Evolutionary conservation across 2,888 invertebrate species (phyloP).

Genomic region (Mayetiola destructor): DNA sequence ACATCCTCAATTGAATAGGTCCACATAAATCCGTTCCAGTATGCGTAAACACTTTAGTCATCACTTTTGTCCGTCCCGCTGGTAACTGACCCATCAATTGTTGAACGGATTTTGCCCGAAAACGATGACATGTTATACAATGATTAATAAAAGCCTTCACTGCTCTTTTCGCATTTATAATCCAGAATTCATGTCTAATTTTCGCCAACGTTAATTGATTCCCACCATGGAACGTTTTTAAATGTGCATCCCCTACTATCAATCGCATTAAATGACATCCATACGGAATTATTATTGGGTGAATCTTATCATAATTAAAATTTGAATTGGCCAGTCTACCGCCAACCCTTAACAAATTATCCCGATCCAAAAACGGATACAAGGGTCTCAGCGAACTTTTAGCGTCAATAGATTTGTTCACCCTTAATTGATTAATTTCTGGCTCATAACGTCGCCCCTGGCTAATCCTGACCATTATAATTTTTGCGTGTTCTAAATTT

Average conservation of each 20-base stretch:
- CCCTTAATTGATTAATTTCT: background rate
- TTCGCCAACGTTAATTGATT: slow-evolving; percentile 17
- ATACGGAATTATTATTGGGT: background rate
- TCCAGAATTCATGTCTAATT: slow-evolving; percentile 20
- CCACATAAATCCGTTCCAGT: slow-evolving; percentile 17
- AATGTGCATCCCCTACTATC: background rate
- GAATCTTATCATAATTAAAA: background rate
- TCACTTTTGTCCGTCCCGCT: slow-evolving; percentile 13
- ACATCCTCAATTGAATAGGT: slow-evolving; percentile 19
- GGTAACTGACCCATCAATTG: slow-evolving; percentile 24
- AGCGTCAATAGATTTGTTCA: too few species aligned
- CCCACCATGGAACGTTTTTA: slow-evolving; percentile 19
- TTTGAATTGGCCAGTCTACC: background rate
- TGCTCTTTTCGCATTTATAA: slow-evolving; percentile 16
- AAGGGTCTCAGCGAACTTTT: too few species aligned
- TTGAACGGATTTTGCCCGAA: background rate
- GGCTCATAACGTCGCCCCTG: background rate
- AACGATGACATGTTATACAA: slow-evolving; percentile 18
- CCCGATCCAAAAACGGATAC: background rate
- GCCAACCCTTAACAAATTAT: background rate
- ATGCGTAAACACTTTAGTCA: slow-evolving; percentile 18
- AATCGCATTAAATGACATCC: background rate
- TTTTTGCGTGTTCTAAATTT: background rate
- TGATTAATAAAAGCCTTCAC: slow-evolving; percentile 16
- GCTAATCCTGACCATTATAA: background rate